Base-by-base conservation (phyloP, 2,797 vertebrate species). In the Poecile montanus region DNA sequence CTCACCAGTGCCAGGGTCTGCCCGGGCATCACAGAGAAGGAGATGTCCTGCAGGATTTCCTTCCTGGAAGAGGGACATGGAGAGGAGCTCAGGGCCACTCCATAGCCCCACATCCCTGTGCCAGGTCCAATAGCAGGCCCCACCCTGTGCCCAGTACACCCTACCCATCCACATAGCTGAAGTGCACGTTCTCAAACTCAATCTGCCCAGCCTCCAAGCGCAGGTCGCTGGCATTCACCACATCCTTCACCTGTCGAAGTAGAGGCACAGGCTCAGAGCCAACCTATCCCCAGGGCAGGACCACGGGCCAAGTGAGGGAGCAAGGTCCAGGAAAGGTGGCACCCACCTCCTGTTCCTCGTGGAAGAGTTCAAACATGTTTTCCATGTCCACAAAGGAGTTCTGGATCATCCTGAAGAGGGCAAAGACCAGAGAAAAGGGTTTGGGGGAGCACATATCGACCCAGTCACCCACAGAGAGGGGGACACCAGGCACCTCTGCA, bases 371-470 rank as follows among this genome's bases (percentile, higher is more conserved):
- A 71, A 99, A 99, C 99, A 99, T 99, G 97, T 98, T 99, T 95
- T 99, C 99, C 99, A 99, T 99, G 97, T 99, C 99, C 13, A 99
- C 98, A 51, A 99, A 99, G 19, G 99, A 99, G 36, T 96, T 99
- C 97, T 99, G 99, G 97, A 99, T 99, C 97, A 99, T 98, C 97
- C 99, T 99, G 97, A 92, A 87, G n/a, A n/a, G 25, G 16, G 29
- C 3, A 6, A 75, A 85, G 27, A 78, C 11, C 63, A 85, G 30
- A 48, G 40, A 18, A 57, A 81, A 76, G 6, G 14, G 27, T 85
- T 78, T 58, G 25, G 13, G 12, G 25, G 30, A 47, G 25, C n/a
- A 60, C 13, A 62, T 40, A 47, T 20, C 0, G 0, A 60, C 17
- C 15, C 45, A 63, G 25, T 22, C 0, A 3, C 22, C 8, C 50